These are phyloP conservation scores for Drosophila mayaguana DNA, from an alignment of 2,888 invertebrate genomes.

Conservation along the genomic window DNA sequence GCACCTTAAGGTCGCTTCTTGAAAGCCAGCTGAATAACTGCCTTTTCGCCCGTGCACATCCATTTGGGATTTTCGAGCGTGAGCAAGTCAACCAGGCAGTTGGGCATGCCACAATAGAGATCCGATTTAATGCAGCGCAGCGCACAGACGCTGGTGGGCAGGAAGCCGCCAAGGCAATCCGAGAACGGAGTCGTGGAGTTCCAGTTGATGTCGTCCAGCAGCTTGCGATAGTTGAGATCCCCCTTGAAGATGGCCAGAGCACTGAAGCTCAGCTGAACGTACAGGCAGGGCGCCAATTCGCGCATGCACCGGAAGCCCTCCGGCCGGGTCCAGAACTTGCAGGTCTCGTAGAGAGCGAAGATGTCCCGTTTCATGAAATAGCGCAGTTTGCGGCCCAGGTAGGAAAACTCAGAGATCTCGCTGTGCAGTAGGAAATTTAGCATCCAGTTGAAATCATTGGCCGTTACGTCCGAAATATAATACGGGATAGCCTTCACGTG, in stretches of 20 bases:
- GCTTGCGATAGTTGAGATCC: conserved; percentile 97
- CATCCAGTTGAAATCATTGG: conserved; percentile 90
- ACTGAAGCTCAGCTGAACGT: conserved; percentile 89
- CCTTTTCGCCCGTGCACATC: conserved; percentile 94
- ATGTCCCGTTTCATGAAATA: conserved; percentile 86
- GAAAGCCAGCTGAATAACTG: conserved; percentile 88
- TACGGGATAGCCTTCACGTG: conserved; percentile 96
- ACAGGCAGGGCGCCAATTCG: conserved; percentile 88
- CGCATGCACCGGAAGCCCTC: conserved; percentile 92
- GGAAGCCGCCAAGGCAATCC: conserved; percentile 86
- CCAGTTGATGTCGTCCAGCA: conserved; percentile 95
- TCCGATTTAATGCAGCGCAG: conserved; percentile 96
- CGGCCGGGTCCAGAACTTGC: conserved; percentile 95
- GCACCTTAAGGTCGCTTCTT: conserved; percentile 38
- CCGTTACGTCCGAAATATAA: conserved; percentile 96
- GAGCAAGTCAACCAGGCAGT: conserved; percentile 87
- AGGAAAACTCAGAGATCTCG: conserved; percentile 61
- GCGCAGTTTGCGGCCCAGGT: conserved; percentile 87
- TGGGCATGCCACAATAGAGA: conserved; percentile 90
- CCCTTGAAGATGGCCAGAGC: conserved; percentile 94
- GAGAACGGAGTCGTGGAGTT: conserved; percentile 88
- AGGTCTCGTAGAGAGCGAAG: conserved; percentile 85
- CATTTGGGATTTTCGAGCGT: conserved; percentile 88
- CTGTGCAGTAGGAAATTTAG: conserved; percentile 85
- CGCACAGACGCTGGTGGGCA: conserved; percentile 92